phyloP scores from a whole-genome alignment of 2,888 invertebrate species.

The Cataglyphis cursor region DNA sequence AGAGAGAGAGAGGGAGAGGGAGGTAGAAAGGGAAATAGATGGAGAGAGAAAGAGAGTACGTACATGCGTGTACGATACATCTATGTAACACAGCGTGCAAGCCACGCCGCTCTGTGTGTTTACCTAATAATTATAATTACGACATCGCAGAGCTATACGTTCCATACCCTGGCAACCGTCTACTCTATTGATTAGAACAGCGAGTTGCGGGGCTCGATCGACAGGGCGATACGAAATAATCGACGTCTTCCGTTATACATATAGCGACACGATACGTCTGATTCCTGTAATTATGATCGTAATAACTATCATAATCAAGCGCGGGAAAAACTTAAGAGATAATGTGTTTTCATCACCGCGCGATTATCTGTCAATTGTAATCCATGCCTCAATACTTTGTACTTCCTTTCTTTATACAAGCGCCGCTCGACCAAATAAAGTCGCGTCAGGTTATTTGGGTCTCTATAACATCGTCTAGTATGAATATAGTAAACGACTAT shows the following conservation, averaged over 20 bases:
- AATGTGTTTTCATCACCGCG: conserved; percentile 38
- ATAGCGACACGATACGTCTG: conserved; percentile 1
- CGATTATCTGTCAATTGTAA: conserved; percentile 33
- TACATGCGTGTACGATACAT: conserved; percentile 49
- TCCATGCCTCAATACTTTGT: conserved; percentile 17
- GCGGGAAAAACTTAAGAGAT: not conserved
- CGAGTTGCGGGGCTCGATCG: conserved; percentile 67
- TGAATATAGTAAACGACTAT: conserved; percentile 50
- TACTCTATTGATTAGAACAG: conserved; percentile 77
- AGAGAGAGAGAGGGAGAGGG: conserved; percentile 6
- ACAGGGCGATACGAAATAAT: conserved; percentile 68
- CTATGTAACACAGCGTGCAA: conserved; percentile 40
- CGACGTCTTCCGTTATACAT: conserved; percentile 61
- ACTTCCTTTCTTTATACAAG: not conserved
- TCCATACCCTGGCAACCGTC: conserved; percentile 70
- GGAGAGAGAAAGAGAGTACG: conserved; percentile 7
- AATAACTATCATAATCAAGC: conserved; percentile 25
- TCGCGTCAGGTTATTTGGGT: conserved; percentile 35
- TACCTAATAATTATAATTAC: conserved; percentile 83
- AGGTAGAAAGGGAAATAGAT: conserved; percentile 37
- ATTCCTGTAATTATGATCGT: conserved; percentile 38
- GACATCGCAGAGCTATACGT: conserved; percentile 69
- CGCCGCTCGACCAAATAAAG: conserved; percentile 29
- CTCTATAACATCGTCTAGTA: conserved; percentile 26
- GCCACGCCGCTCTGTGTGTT: conserved; percentile 65